These are phyloP conservation scores for Globia sparganii DNA, from an alignment of 2,888 invertebrate species.

Conservation along the genomic window DNA sequence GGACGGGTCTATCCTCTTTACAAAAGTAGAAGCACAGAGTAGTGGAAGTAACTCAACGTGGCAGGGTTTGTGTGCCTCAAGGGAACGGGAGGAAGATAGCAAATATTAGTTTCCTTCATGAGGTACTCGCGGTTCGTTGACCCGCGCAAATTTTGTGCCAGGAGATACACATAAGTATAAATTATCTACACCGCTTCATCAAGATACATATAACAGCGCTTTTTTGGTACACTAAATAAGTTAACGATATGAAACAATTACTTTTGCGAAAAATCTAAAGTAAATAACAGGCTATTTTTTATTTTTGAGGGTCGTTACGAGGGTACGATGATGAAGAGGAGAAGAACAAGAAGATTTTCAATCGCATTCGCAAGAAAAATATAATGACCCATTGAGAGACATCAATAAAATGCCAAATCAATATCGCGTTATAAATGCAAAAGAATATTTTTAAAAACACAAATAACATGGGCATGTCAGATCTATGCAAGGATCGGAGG, in stretches of 20 bases:
- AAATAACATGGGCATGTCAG: conserved; percentile 7
- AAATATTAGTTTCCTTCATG: conserved; percentile 88
- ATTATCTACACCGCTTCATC: conserved; percentile 74
- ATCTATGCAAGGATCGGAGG: conserved; percentile 26
- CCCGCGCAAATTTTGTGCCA: conserved; percentile 84
- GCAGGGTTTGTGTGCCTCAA: conserved; percentile 82
- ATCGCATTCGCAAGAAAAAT: not conserved
- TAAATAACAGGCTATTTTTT: not conserved
- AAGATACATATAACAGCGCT: conserved; percentile 46
- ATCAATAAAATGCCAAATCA: not conserved
- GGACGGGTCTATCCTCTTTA: conserved; percentile 56
- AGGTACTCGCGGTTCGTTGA: conserved; percentile 86
- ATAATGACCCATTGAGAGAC: not conserved
- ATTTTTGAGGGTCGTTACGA: not conserved
- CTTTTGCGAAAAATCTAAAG: conserved; percentile 4
- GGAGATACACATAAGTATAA: conserved; percentile 64
- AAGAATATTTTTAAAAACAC: not conserved
- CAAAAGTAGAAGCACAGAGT: conserved; percentile 75
- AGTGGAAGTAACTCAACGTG: conserved; percentile 84
- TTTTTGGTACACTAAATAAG: conserved; percentile 33
- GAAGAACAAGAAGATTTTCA: not conserved
- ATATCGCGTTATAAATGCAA: not conserved
- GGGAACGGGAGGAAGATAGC: conserved; percentile 85
- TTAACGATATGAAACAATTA: conserved; percentile 18
- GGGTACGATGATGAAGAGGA: not conserved